Evolutionary conservation across 37 sponge, comb jelly and placozoan genomes (phyloP), one percentile per base, ranked within the genome.

Genomic region (Bolinopsis microptera): DNA sequence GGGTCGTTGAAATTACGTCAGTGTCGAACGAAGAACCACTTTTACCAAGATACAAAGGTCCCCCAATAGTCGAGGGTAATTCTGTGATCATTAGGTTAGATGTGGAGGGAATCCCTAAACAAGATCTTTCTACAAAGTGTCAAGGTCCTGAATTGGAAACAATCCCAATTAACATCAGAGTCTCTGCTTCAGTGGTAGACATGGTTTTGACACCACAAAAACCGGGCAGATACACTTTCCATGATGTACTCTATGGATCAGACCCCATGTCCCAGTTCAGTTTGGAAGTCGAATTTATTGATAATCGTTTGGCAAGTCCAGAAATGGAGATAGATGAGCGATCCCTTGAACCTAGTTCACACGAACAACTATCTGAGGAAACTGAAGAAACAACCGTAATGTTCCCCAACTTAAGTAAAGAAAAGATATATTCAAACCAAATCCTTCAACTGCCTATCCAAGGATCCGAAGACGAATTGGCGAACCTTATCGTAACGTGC

Each of bases 401-500:
- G 22, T 86, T 86, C 61, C 90, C 90, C 25, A 48, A 86, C 61
- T n/a, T 86, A 2, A 41, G 30, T 26, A 41, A 39, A 3, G 39
- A 25, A 0, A 28, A 86, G 61, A 41, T 86, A 41, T 86, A n/a
- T 27, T 38, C 90, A 25, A 86, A 86, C 26, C 90, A 86, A 38
- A 86, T 39, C 28, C 90, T 86, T 35, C 37, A 86, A 38, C 90
- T 86, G 16, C 90, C 90, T 1, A 39, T 86, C 8, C 90, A 86
- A 3, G 28, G 34, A 3, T 8, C 3, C 30, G 28, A 3, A 8
- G 90, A 86, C 0, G 61, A 86, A 5, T 0, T 34, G 9, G 1
- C 90, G 0, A 24, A 26, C 39, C 28, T 86, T 9, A n/a, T 24
- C 8, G 61, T 86, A 26, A 18, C 24, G 30, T 86, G 90, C 48